These are phyloP conservation scores for Lanius collurio DNA, from an alignment of 2,113 vertebrate species.

Conservation along the genomic window DNA sequence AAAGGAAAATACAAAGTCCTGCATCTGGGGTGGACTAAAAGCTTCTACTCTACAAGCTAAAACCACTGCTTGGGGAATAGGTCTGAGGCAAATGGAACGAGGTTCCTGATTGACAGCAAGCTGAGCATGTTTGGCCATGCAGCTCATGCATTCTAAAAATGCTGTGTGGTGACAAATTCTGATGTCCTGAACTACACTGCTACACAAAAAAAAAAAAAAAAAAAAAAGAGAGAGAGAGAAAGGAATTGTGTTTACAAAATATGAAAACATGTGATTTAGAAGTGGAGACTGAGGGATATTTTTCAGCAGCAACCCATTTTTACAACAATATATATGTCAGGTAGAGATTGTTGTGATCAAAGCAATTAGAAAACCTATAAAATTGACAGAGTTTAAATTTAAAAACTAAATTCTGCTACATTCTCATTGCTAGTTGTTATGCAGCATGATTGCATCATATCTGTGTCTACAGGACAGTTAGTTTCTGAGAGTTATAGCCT, in stretches of 20 bases:
- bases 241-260: neutral
- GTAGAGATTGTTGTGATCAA: neutral
- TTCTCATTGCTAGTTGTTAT: neutral
- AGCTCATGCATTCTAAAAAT: neutral
- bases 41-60: neutral
- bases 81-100: neutral
- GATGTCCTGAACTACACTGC: neutral
- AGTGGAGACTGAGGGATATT: neutral
- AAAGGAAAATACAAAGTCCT: neutral
- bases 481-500: neutral
- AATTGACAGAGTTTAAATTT: neutral
- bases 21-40: neutral
- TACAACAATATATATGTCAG: neutral
- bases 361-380: neutral
- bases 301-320: neutral
- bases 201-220: neutral
- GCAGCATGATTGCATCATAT: neutral
- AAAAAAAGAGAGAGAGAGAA: neutral
- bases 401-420: neutral
- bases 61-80: neutral
- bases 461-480: neutral
- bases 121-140: neutral
- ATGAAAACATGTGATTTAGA: neutral
- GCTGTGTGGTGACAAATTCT: neutral
- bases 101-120: neutral